Base-by-base conservation (phyloP, 2,888 invertebrate genomes). In the Thysanoteuthis rhombus region DNA sequence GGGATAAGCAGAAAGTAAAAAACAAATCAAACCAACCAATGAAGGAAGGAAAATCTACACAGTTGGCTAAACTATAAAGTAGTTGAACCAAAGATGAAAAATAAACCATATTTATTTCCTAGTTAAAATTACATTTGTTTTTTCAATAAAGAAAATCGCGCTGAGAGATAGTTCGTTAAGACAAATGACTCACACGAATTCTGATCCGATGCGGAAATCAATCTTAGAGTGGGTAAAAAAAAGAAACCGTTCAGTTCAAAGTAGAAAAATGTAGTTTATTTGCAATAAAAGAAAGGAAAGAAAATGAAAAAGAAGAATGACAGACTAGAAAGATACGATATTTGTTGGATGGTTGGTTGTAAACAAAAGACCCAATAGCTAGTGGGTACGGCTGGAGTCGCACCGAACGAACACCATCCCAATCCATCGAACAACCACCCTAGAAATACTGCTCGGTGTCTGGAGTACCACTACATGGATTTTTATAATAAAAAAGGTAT, bases 401-500 rank as follows among this genome's bases (percentile, higher is more conserved):
- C 75, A 75, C 16, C n/a, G 19, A n/a, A 36, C 75, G n/a, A 16
- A n/a, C n/a, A 75, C 75, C 10, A 36, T 75, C n/a, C 75, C 75
- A 36, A 75, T n/a, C 16, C 75, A 75, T 75, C 75, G n/a, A 75
- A 75, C 75, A 75, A 75, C 75, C 75, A 36, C n/a, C n/a, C n/a
- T 75, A 75, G 12, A n/a, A 16, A 75, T 75, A n/a, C 16, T 12
- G 4, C 36, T 75, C 36, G 75, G 36, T 75, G 75, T 75, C n/a
- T 75, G 16, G n/a, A n/a, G 75, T 36, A 91, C 12, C 39, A 16
- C 42, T 39, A 42, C 91, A 91, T 91, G 39, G 2, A 40, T 45
- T 91, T 91, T 91, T 91, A 91, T 38, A n/a, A 91, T 91, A 91
- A 45, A 90, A 47, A 52, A 93, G 32, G 52, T 58, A 93, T 93